Percentiles rank a stretch among this genome's conserved stretches.
Conservation (phyloP, 2,113 vertebrate genomes). For the Penelope pileata region DNA sequence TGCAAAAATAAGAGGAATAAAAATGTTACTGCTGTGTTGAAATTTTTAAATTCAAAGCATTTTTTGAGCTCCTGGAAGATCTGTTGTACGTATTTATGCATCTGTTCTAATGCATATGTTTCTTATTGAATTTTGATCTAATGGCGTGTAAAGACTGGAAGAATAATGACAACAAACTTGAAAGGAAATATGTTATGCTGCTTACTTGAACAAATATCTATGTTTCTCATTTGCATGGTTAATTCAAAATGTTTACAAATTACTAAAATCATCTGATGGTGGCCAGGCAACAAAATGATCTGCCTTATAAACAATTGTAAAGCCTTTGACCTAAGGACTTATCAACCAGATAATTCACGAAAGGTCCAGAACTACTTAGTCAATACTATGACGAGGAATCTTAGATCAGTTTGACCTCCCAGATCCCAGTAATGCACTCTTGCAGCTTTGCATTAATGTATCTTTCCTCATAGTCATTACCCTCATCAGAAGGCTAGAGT, state of each 20-base stretch:
- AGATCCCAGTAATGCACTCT: not conserved
- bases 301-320: not conserved
- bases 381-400: not conserved
- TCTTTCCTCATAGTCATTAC: rapidly evolving
- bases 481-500: rapidly evolving
- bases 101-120: not conserved
- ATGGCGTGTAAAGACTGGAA: not conserved
- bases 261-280: not conserved
- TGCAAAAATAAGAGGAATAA: not conserved
- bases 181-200: not conserved
- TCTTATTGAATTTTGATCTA: not conserved
- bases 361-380: not conserved
- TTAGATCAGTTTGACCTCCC: not conserved
- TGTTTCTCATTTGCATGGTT: not conserved
- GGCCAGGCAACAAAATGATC: not conserved
- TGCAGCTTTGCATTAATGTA: not conserved
- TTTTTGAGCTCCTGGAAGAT: not conserved
- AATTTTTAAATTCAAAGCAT: not conserved
- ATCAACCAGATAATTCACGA: not conserved
- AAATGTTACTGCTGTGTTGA: not conserved
- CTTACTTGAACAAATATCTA: not conserved
- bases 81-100: not conserved
- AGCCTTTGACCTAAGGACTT: not conserved
- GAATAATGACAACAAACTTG: not conserved
- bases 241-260: not conserved